These are phyloP conservation scores for Zygothrica quintamaculata DNA, from an alignment of 2,888 invertebrate species.

Conservation along the genomic window DNA sequence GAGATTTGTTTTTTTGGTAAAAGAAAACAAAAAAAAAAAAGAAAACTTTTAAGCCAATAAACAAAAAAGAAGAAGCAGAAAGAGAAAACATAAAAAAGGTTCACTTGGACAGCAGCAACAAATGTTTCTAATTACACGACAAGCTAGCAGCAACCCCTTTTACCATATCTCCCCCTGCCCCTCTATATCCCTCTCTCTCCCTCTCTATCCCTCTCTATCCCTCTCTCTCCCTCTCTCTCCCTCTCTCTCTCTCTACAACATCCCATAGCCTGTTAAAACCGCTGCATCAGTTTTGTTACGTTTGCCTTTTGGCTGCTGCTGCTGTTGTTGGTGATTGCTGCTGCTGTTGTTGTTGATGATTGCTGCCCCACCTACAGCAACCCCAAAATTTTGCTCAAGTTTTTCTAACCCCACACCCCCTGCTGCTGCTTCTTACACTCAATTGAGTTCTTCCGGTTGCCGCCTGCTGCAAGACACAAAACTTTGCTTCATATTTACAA, in stretches of 20 bases:
- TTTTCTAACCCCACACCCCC: neutral
- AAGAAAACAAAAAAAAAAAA: slow-evolving; percentile 3
- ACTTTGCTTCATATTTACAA: slow-evolving; percentile 64
- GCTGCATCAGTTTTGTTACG: no score
- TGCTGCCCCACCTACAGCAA: no score
- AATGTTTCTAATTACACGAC: slow-evolving; percentile 53
- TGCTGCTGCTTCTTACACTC: slow-evolving; percentile 64
- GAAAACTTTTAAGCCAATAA: slow-evolving; percentile 5
- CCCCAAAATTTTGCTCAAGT: no score
- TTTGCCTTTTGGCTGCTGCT: no score
- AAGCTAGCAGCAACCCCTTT: neutral
- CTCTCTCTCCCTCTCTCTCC: neutral
- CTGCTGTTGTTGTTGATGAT: no score
- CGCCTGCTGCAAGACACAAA: slow-evolving; percentile 44
- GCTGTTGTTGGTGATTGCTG: no score
- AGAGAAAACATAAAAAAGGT: slow-evolving; percentile 20
- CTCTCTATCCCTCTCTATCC: neutral
- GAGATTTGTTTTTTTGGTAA: no score
- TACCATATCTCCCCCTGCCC: neutral
- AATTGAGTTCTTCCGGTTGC: slow-evolving; percentile 75
- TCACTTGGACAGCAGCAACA: slow-evolving; percentile 34
- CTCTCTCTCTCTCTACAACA: neutral
- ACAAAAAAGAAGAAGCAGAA: neutral
- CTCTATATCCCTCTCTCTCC: neutral
- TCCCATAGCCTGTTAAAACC: no score